A percentile compares a stretch with the other conserved stretches of the same genome.
Conservation (phyloP, 2,888 invertebrate species). For the Galerucella calmariensis region DNA sequence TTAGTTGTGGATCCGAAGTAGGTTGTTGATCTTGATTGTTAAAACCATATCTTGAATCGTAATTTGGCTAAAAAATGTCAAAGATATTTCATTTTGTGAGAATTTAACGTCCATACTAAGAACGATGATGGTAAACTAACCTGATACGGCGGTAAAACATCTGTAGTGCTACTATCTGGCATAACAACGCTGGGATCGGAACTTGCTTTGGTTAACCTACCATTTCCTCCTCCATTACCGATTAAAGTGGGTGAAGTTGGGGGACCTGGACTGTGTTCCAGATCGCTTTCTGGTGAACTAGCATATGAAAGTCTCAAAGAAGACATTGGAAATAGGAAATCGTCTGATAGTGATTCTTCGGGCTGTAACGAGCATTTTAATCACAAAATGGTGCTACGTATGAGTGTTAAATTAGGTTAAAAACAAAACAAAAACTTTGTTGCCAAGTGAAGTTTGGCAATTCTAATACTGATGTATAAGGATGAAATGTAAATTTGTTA, state of each 20-base stretch:
- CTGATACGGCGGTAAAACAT: conserved; percentile 88
- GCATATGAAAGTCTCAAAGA: conserved; percentile 94
- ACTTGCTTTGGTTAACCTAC: conserved; percentile 78
- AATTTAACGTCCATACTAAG: too few species aligned
- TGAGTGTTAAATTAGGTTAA: neutral
- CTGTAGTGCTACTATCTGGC: conserved; percentile 82
- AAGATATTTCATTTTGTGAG: neutral
- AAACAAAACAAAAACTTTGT: conserved; percentile 18
- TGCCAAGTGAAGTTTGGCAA: neutral
- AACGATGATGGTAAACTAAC: conserved; percentile 63
- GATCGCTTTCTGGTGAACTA: conserved; percentile 95
- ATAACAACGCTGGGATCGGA: conserved; percentile 96
- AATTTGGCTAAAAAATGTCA: conserved; percentile 59
- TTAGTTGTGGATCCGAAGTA: conserved; percentile 45
- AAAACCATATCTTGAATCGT: conserved; percentile 63
- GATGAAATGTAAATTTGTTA: neutral
- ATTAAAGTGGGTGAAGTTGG: conserved; percentile 69
- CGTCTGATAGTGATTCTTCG: conserved; percentile 95
- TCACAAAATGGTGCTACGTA: conserved; percentile 33
- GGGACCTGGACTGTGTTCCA: conserved; percentile 85
- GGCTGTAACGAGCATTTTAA: conserved; percentile 73
- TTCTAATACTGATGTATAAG: neutral
- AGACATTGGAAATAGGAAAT: conserved; percentile 99
- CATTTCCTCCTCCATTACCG: conserved; percentile 69
- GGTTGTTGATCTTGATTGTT: conserved; percentile 51